Conservation (phyloP, 2,113 vertebrate species). For the Arothron firmamentum region DNA sequence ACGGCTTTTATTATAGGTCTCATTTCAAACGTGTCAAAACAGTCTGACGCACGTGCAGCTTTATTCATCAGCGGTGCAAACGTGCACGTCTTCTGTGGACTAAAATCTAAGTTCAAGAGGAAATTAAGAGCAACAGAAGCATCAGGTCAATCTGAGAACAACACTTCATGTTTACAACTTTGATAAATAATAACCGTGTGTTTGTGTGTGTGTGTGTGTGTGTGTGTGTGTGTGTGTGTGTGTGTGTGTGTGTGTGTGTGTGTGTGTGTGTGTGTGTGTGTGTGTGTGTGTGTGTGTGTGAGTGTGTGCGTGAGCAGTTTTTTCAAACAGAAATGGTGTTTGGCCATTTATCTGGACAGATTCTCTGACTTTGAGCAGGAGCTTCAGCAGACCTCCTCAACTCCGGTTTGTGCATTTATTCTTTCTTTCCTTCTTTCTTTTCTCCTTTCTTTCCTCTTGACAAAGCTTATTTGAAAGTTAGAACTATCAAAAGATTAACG, state of each 20-base stretch:
- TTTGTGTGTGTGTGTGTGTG: neutral
- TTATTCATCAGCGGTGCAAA: too few relatives aligned
- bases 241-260: slow-evolving; percentile 6
- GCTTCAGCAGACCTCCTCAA: slow-evolving; percentile 74
- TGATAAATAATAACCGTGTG: neutral
- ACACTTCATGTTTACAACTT: too few relatives aligned
- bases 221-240: neutral
- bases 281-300: slow-evolving; percentile 18
- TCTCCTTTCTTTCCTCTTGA: neutral
- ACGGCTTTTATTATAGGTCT: neutral
- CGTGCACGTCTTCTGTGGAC: too few relatives aligned
- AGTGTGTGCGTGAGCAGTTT: slow-evolving; percentile 75
- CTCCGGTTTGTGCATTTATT: slow-evolving; percentile 44
- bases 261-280: slow-evolving; percentile 16
- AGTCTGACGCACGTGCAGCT: too few relatives aligned
- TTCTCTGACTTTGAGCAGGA: slow-evolving; percentile 90
- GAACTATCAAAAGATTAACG: too few relatives aligned
- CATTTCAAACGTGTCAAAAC: neutral
- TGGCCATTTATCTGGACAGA: slow-evolving; percentile 88
- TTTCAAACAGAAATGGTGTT: slow-evolving; percentile 86
- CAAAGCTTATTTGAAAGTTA: too few relatives aligned
- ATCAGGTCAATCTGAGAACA: too few relatives aligned
- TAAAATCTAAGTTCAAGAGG: too few relatives aligned
- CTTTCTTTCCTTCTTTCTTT: too few relatives aligned
- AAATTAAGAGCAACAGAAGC: too few relatives aligned